Evolutionary conservation across 2,113 vertebrate genomes (phyloP), one percentile per base, ranked within the genome.

Genomic region (Serilophus lunatus): DNA sequence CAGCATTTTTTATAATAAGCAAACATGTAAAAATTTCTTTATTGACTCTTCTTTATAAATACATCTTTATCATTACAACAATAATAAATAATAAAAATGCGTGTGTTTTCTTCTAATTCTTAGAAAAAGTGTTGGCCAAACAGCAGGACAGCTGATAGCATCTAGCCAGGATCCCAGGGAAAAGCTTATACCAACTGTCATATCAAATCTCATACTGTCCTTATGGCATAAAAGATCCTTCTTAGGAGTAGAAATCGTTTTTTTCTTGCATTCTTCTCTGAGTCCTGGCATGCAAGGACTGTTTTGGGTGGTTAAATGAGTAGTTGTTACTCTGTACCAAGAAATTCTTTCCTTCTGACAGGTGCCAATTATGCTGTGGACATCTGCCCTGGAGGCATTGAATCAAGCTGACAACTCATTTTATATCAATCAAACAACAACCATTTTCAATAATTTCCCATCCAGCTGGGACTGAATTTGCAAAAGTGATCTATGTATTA

Each of bases 401-500:
- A 95, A 92, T 92, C 91, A 93, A 94, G 90, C 82, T 95, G 93
- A 95, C 94, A 94, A 95, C 92, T 96, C 93, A 96, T 96, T 96
- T 95, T 95, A 66, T 94, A 95, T 92, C 94, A 91, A 75, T 95
- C 93, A 95, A 95, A 88, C 40, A 89, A 91, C 78, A 94, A 87
- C 42, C 75, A 91, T 83, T 95, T 96, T 94, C 96, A 95, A 95
- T 95, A 91, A 95, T 94, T 91, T 90, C 79, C 88, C 82, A 93
- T 92, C 94, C 94, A 96, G 84, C 93, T 95, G 93, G 87, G 95
- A 89, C 92, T 93, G 87, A 90, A 95, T 95, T 96, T 95, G 92
- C 91, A 95, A 82, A 94, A 96, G 92, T 51, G 71, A 95, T 95
- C 92, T 77, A 80, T 88, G 92, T 95, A 88, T 97, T 92, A 95